A percentile compares a stretch with the other conserved stretches of the same genome.
phyloP scores from a whole-genome alignment of 1,140 invertebrate genomes.

The Drosophila athabasca region DNA sequence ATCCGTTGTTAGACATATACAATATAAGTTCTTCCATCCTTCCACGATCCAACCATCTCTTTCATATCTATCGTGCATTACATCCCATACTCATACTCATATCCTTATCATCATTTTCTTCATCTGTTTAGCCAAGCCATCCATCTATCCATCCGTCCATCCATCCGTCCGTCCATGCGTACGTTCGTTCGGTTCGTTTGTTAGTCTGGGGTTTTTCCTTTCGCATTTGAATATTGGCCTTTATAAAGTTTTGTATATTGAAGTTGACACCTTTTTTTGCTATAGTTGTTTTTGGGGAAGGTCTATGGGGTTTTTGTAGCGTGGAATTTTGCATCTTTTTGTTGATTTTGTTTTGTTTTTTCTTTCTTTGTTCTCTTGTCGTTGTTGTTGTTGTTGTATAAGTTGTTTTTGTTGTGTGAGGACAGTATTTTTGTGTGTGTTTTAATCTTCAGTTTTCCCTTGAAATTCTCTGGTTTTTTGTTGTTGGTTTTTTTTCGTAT shows the following conservation, averaged over 20 bases:
- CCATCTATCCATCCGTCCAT: too few species aligned
- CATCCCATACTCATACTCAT: constrained; percentile 19
- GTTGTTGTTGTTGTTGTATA: constrained; percentile 36
- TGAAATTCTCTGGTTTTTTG: constrained; percentile 34
- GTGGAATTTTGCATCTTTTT: constrained; percentile 80
- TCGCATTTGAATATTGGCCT: constrained; percentile 58
- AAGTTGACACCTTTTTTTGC: constrained; percentile 55
- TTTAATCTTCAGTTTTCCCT: constrained; percentile 47
- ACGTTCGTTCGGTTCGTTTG: constrained; percentile 21
- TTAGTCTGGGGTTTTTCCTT: constrained; percentile 41
- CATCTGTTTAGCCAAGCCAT: constrained; percentile 37
- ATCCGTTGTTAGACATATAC: constrained; percentile 76
- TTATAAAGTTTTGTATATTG: constrained; percentile 65
- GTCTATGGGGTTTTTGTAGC: constrained; percentile 30
- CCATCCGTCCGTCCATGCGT: too few species aligned
- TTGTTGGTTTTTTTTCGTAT: constrained; percentile 27
- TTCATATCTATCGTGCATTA: background rate
- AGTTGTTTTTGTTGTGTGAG: constrained; percentile 50
- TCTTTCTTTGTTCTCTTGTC: constrained; percentile 51
- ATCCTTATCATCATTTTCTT: constrained; percentile 13
- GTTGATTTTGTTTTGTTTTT: constrained; percentile 13
- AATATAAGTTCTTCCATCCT: constrained; percentile 43
- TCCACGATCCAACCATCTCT: constrained; percentile 1
- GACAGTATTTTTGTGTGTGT: constrained; percentile 58
- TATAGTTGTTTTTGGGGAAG: constrained; percentile 25